phyloP scores from a whole-genome alignment of 2,888 invertebrate genomes.

The Melanostoma scalare region DNA sequence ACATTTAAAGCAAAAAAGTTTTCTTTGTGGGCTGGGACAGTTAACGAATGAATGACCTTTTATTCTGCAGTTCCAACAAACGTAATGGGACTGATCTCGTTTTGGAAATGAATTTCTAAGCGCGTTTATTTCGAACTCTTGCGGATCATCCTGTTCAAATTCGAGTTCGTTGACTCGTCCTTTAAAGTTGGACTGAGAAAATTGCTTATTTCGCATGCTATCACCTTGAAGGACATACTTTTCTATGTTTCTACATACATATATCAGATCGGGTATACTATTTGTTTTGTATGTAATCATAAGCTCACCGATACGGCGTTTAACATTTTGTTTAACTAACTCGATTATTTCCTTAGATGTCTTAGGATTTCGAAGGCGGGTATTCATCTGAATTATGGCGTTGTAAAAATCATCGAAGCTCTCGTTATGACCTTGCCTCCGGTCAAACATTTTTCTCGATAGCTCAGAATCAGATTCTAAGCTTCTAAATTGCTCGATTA shows the following conservation, averaged over 20 bases:
- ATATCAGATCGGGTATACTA: too few species aligned
- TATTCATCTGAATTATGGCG: background rate
- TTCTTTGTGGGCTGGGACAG: background rate
- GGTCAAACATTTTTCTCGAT: too few species aligned
- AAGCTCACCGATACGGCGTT: too few species aligned
- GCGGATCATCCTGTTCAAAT: background rate
- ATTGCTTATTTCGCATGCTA: background rate
- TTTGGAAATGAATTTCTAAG: background rate
- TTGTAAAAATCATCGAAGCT: background rate
- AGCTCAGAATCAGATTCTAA: too few species aligned
- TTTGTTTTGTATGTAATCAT: too few species aligned
- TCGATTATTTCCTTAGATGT: too few species aligned
- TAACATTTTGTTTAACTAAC: too few species aligned
- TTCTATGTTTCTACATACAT: too few species aligned
- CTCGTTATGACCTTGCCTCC: too few species aligned
- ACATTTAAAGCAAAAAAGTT: constrained; percentile 2
- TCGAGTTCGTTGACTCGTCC: background rate
- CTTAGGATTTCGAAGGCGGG: too few species aligned
- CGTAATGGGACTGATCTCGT: background rate
- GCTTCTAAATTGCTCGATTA: too few species aligned
- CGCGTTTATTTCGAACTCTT: background rate
- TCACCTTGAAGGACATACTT: background rate
- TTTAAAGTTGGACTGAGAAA: background rate
- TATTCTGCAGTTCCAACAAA: too few species aligned
- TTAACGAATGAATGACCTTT: background rate